Evolutionary conservation across 2,113 vertebrate genomes (phyloP).

Genomic region (Lampris megalopsis): DNA sequence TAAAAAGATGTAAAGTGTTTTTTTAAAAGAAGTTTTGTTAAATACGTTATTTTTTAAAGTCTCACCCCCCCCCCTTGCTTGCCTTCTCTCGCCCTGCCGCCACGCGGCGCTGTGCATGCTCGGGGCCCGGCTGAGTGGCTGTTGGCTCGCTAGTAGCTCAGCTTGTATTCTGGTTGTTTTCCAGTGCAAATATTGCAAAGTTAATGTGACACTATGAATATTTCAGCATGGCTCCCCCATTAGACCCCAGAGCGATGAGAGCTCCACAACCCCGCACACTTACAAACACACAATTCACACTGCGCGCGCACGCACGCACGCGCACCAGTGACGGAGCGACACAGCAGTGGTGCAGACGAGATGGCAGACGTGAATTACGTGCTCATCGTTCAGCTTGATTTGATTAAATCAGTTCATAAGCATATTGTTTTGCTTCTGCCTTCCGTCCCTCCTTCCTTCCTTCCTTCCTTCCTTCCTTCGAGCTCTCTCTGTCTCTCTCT

Average conservation of each 20-base stretch:
- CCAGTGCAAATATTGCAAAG: conserved; percentile 72
- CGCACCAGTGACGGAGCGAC: conserved; percentile 3
- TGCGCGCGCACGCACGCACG: not conserved
- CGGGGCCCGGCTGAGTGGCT: conserved; percentile 50
- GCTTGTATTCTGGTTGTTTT: conserved; percentile 59
- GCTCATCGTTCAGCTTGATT: not conserved
- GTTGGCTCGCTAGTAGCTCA: conserved; percentile 54
- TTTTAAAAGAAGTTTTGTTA: too few relatives aligned
- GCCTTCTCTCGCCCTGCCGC: too few relatives aligned
- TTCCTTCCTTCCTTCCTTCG: too few relatives aligned
- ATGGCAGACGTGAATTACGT: not conserved
- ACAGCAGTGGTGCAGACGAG: conserved; percentile 16
- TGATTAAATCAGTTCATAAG: not conserved
- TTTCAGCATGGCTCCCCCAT: conserved; percentile 74
- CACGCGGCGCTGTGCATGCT: not conserved
- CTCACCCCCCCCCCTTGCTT: too few relatives aligned
- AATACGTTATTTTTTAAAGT: too few relatives aligned
- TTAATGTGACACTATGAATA: conserved; percentile 76
- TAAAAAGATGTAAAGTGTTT: too few relatives aligned
- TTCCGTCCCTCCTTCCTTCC: not conserved
- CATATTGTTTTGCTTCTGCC: too few relatives aligned
- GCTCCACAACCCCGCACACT: conserved; percentile 34
- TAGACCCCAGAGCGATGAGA: conserved; percentile 54
- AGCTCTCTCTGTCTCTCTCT: too few relatives aligned
- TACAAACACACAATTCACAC: conserved; percentile 12